Evolutionary conservation across 2,113 vertebrate genomes (phyloP), one percentile per base, ranked within the genome.

Genomic region (Brachyhypopomus occidentalis): DNA sequence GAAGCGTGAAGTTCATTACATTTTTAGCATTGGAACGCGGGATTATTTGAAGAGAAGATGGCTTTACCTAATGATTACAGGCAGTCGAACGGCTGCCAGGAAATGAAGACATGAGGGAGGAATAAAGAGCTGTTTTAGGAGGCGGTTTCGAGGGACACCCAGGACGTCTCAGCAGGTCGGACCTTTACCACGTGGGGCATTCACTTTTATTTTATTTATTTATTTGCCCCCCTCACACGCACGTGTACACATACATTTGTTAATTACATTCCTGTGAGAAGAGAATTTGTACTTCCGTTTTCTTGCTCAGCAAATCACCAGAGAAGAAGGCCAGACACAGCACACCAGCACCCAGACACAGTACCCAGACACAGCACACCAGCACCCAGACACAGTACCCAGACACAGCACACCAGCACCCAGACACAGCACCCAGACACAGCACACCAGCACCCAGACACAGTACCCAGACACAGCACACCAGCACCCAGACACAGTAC

Each of bases 1-100:
- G 97, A 98, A 98, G 96, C 96, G 85, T 98, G 96, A 98, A 98
- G 96, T 97, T 99, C 97, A 98, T 98, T 97, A 97, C 96, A 97
- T 98, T 95, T 97, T 97, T 97, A 98, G 95, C 94, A 95, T 97
- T 97, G 95, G 95, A 95, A 95, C 93, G 91, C 92, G 87, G 93
- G 93, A 96, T 96, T 97, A 95, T 97, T 98, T 97, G 96, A 98
- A 95, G 95, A 97, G 94, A 93, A 94, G 94, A 95, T 90, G 91
- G 93, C 85, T 96, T 96, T 96, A 95, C 94, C 95, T 94, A 96
- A 96, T 95, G 95, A 94, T 96, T 95, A 96, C 94, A 91, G 92
- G 93, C 94, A 93, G 91, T 88, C 88, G 5, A 75, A 87, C 89
- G 93, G 91, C 94, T 94, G 95, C 94, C 93, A 94, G 92, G 86